phyloP scores from a whole-genome alignment of 64 coral and sea anemone species.

The Pocillopora damicornis region DNA sequence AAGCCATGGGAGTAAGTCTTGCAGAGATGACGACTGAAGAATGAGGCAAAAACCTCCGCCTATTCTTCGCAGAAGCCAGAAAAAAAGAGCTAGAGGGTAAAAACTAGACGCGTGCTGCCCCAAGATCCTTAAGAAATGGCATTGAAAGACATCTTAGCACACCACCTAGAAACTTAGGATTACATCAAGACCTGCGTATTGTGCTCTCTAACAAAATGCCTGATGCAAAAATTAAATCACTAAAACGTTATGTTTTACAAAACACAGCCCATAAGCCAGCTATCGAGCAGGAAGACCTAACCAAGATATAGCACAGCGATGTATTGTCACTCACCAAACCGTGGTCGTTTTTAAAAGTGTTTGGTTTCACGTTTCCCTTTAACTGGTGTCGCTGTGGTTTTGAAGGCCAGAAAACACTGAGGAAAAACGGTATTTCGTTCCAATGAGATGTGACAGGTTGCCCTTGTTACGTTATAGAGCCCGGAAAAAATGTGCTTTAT shows the following conservation, averaged over 20 bases:
- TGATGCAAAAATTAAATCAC: conserved; percentile 40
- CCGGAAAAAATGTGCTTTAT: background rate
- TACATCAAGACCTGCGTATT: background rate
- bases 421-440: conserved; percentile 26
- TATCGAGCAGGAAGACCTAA: conserved; percentile 8
- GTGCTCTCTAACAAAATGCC: conserved; percentile 37
- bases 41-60: background rate
- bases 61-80: conserved; percentile 38
- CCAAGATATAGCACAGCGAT: conserved; percentile 2
- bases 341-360: conserved; percentile 25
- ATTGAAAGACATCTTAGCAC: conserved; percentile 47
- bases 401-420: conserved; percentile 48
- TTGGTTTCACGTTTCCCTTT: conserved; percentile 50
- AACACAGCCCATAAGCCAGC: conserved; percentile 40
- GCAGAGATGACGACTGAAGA: conserved; percentile 12
- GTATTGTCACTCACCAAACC: conserved; percentile 16
- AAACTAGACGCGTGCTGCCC: background rate
- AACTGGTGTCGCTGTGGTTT: conserved; percentile 46
- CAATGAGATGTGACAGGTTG: conserved; percentile 1
- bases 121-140: conserved; percentile 20
- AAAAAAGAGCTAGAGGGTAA: conserved; percentile 6
- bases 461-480: conserved; percentile 22
- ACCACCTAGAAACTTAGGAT: conserved; percentile 11
- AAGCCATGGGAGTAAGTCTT: background rate
- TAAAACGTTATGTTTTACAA: conserved; percentile 11